Base-by-base conservation (phyloP, 1,140 invertebrate species). In the Lanistes nyassanus region DNA sequence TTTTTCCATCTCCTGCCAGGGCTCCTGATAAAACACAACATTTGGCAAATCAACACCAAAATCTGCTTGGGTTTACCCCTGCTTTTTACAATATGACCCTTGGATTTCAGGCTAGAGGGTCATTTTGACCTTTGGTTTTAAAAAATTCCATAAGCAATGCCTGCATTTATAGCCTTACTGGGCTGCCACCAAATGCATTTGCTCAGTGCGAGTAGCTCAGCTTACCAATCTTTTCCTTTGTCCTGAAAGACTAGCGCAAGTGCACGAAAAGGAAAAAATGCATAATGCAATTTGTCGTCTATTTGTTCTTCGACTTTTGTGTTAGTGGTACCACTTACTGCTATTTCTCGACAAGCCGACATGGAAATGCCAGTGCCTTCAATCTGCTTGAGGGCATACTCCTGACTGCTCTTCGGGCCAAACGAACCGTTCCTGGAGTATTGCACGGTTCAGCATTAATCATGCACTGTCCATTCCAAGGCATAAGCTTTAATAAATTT, bases 321-420 rank as follows among this genome's bases (percentile, higher is more conserved):
- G 19, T 16, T 16, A 47, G 9, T 47, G 42, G 0, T 47, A 77
- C 36, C 75, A 92, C 94, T 93, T 91, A 99, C 95, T 65, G 98
- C 97, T 79, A 99, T 99, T 93, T 99, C 98, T 86, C 98, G 92
- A 89, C 98, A 99, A 37, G 98, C 98, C 75, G 98, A 99, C 97
- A 99, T 99, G 3, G 98, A 99, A 16, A 99, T 92, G 0, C 98
- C 98, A 76, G 97, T 97, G 4, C 98, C 98, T 93, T 99, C 98
- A 71, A 99, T 99, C 91, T 99, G 97, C 90, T 99, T 99, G 47
- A 99, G 90, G 5, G 98, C 98, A 92, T 98, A 99, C 88, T 98
- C 96, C 90, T 82, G 81, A 21, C 79, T 79, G 74, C 83, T 81
- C 62, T 76, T 56, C 3, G 29, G 51, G 3, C 42, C 62, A 55